Evolutionary conservation across 2,113 vertebrate genomes (phyloP).

Genomic region (Nasalis larvatus): DNA sequence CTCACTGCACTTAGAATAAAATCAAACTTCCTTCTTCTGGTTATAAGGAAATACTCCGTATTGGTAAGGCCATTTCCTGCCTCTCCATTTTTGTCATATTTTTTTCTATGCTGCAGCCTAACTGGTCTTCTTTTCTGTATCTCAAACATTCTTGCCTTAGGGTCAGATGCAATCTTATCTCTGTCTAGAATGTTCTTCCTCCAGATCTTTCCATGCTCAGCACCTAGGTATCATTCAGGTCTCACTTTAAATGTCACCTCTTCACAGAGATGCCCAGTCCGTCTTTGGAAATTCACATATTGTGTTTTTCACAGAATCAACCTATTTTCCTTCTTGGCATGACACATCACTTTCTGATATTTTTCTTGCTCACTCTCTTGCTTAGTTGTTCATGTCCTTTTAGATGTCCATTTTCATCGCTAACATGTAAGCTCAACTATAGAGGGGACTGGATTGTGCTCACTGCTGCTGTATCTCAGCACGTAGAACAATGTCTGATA

Average conservation of each 20-base stretch:
- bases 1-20: background rate
- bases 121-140: background rate
- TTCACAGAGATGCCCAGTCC: background rate
- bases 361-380: background rate
- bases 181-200: background rate
- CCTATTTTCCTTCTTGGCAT: background rate
- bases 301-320: background rate
- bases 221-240: background rate
- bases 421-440: background rate
- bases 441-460: background rate
- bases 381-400: background rate
- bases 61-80: too few species aligned
- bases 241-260: background rate
- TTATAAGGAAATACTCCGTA: background rate
- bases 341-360: background rate
- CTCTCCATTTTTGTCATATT: accelerated
- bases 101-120: background rate
- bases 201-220: background rate
- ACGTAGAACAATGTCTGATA: background rate
- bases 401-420: background rate
- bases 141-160: background rate
- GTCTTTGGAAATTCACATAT: background rate
- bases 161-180: background rate
- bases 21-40: background rate
- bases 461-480: background rate